Evolutionary conservation across 2,797 vertebrate species (phyloP).

Genomic region (Notamacropus eugenii): DNA sequence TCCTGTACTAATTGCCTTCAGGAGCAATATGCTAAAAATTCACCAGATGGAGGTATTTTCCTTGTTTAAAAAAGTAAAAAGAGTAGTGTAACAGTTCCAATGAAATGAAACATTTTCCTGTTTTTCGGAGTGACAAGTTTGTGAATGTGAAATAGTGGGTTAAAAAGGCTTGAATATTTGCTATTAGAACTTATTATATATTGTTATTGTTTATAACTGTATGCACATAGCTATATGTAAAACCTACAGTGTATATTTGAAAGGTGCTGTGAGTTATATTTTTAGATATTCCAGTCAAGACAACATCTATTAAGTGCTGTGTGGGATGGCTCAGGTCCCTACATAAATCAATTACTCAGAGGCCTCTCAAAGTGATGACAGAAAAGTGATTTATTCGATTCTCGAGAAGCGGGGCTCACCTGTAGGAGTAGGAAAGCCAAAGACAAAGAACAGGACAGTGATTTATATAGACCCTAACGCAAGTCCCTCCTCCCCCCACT

Average conservation of each 20-base stretch:
- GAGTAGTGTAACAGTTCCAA: not conserved
- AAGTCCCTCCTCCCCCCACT: too few species aligned
- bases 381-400: too few species aligned
- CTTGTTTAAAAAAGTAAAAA: not conserved
- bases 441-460: too few species aligned
- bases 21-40: not conserved
- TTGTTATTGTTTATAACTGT: not conserved
- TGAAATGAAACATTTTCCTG: not conserved
- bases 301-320: not conserved
- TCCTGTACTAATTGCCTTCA: not conserved
- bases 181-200: not conserved
- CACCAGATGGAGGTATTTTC: not conserved
- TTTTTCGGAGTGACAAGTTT: not conserved
- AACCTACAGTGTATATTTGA: not conserved
- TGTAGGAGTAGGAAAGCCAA: too few species aligned
- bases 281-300: not conserved
- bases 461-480: too few species aligned
- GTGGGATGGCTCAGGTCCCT: too few species aligned
- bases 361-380: too few species aligned
- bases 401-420: too few species aligned
- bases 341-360: too few species aligned
- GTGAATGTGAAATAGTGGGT: not conserved
- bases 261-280: not conserved
- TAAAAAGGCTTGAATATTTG: not conserved
- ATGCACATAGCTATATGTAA: not conserved